Evolutionary conservation across 2,888 invertebrate species (phyloP).

Genomic region (Galerucella nymphaeae): DNA sequence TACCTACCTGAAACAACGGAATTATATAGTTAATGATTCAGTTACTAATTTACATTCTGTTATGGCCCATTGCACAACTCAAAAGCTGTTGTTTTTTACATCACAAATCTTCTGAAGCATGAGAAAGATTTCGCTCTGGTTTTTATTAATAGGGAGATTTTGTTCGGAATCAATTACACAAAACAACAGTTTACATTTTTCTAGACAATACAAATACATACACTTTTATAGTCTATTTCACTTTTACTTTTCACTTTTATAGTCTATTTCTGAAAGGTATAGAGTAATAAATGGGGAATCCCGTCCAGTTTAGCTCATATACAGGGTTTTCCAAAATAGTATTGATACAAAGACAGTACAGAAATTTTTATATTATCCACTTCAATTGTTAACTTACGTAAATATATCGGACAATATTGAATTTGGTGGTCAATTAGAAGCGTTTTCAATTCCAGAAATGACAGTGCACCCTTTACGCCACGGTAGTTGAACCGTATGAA

Average conservation of each 20-base stretch:
- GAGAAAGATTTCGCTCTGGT: background rate
- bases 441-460: background rate
- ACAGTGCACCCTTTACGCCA: background rate
- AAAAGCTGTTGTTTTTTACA: slow-evolving; percentile 7
- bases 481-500: background rate
- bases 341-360: no score
- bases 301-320: no score
- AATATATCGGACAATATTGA: no score
- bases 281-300: no score
- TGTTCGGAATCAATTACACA: background rate
- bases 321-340: no score
- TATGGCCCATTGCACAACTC: slow-evolving; percentile 7
- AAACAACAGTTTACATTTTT: background rate
- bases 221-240: no score
- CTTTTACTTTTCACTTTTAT: no score
- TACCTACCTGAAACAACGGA: slow-evolving; percentile 1
- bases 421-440: background rate
- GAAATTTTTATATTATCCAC: no score
- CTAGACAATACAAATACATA: no score
- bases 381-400: no score
- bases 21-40: slow-evolving; percentile 18
- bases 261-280: no score
- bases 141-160: slow-evolving; percentile 1
- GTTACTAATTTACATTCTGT: slow-evolving; percentile 24
- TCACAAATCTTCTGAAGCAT: background rate